These are phyloP conservation scores for Anneissia japonica DNA, from an alignment of 35 echinoderm and acorn worm genomes.

Conservation along the genomic window DNA sequence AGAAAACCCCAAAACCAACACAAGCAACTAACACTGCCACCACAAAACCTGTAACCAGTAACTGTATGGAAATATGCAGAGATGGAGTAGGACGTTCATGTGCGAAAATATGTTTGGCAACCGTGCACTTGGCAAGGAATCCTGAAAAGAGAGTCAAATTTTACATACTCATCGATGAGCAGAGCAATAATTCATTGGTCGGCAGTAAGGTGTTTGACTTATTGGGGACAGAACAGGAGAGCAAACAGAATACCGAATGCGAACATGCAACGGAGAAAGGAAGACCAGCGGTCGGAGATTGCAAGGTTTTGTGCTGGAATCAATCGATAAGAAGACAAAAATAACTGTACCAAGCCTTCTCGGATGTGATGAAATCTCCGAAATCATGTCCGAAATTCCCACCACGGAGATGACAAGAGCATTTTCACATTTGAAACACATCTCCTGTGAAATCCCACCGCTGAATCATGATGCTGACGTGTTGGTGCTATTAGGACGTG, in stretches of 20 bases:
- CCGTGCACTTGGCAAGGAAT: neutral
- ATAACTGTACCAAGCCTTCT: conserved; percentile 16
- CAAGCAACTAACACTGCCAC: neutral
- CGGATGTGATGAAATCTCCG: conserved; percentile 42
- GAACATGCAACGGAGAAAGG: conserved; percentile 28
- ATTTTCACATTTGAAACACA: conserved; percentile 29
- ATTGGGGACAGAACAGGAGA: neutral
- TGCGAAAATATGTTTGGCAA: conserved; percentile 30
- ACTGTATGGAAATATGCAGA: conserved; percentile 36
- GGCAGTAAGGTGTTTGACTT: conserved; percentile 9
- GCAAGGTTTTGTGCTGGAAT: conserved; percentile 11
- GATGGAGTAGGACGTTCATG: conserved; percentile 24
- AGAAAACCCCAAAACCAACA: neutral
- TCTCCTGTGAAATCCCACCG: conserved; percentile 26
- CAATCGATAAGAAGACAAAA: neutral
- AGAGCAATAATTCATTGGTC: conserved; percentile 40
- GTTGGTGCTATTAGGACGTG: conserved; percentile 16
- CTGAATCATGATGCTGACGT: neutral
- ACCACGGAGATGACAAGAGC: conserved; percentile 21
- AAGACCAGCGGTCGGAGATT: neutral
- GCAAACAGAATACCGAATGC: conserved; percentile 2
- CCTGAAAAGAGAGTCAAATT: neutral
- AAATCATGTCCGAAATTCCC: conserved; percentile 47
- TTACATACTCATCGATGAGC: conserved; percentile 64
- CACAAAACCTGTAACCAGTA: neutral